phyloP scores from a whole-genome alignment of 2,113 vertebrate genomes.

The Orcinus orca region DNA sequence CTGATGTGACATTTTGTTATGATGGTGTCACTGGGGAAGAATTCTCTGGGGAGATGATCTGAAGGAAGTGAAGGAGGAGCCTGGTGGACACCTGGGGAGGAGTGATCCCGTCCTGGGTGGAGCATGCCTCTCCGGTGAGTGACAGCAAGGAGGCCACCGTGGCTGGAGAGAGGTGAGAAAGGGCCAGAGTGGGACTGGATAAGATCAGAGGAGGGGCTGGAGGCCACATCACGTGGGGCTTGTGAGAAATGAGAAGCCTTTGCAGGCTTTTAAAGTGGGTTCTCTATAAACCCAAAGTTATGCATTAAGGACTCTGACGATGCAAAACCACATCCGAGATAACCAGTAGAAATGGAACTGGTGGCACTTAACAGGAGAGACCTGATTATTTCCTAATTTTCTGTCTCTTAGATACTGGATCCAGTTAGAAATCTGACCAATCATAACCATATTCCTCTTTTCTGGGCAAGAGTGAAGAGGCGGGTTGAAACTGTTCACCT shows the following conservation, averaged over 20 bases:
- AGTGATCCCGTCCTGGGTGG: neutral
- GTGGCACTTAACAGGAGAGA: neutral
- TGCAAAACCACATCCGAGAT: neutral
- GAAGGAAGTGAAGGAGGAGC: neutral
- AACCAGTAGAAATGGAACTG: neutral
- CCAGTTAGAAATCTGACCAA: neutral
- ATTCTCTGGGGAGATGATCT: neutral
- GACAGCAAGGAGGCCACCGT: neutral
- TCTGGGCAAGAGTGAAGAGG: neutral
- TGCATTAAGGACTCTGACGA: neutral
- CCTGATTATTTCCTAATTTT: neutral
- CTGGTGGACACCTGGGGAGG: neutral
- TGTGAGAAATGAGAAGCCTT: neutral
- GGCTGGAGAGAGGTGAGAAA: neutral
- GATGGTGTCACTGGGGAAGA: neutral
- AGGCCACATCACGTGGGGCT: neutral
- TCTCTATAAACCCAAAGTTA: neutral
- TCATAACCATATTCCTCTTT: neutral
- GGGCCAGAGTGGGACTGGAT: neutral
- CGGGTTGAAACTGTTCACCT: neutral
- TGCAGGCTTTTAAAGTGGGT: neutral
- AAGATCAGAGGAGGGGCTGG: neutral
- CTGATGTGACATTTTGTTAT: neutral
- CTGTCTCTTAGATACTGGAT: neutral
- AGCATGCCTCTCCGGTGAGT: neutral